A percentile compares a stretch with the other conserved stretches of the same genome.
phyloP scores from a whole-genome alignment of 1,140 invertebrate species.

The Proctacanthus coquilletti region DNA sequence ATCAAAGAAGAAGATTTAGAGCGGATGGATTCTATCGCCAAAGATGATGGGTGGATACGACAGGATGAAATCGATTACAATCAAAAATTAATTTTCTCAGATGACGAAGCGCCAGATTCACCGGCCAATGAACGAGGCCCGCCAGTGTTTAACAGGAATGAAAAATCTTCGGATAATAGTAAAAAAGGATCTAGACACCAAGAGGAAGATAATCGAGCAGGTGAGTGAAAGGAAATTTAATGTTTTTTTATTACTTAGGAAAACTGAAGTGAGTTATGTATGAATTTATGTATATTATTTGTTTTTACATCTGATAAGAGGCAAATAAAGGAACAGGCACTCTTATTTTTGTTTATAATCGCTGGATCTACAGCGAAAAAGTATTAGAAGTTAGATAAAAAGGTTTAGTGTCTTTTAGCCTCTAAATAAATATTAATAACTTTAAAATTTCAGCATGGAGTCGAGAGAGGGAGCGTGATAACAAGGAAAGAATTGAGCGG shows the following conservation, averaged over 20 bases:
- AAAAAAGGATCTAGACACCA: too few relatives aligned
- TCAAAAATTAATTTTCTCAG: constrained; percentile 86
- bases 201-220: constrained; percentile 11
- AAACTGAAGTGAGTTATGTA: too few relatives aligned
- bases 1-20: constrained; percentile 85
- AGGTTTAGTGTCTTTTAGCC: neutral
- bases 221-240: too few relatives aligned
- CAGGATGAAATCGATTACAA: constrained; percentile 91
- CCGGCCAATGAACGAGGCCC: constrained; percentile 7
- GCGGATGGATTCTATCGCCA: constrained; percentile 77
- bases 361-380: neutral
- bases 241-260: too few relatives aligned
- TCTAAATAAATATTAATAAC: constrained; percentile 2
- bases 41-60: constrained; percentile 78
- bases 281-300: too few relatives aligned
- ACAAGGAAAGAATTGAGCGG: constrained; percentile 16
- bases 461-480: constrained; percentile 18
- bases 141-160: too few relatives aligned
- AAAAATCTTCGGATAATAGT: too few relatives aligned
- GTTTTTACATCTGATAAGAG: too few relatives aligned
- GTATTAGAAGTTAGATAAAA: neutral
- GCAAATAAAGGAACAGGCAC: too few relatives aligned
- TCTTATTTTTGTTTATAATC: neutral
- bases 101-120: constrained; percentile 54
- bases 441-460: too few relatives aligned